phyloP scores from a whole-genome alignment of 2,113 vertebrate species.

The Ornithorhynchus anatinus region DNA sequence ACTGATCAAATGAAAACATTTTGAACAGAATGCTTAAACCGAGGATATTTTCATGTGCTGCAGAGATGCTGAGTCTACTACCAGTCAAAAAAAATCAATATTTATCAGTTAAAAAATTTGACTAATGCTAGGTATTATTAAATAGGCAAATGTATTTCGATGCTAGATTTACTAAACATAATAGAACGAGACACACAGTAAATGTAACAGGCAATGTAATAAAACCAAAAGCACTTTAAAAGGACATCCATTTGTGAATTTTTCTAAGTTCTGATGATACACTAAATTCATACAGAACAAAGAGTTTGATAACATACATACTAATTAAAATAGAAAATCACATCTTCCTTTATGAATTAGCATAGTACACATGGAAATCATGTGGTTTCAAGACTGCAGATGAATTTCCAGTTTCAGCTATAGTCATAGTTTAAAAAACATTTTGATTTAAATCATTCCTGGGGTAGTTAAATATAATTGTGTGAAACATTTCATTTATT shows the following conservation, averaged over 20 bases:
- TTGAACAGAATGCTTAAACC: constrained; percentile 37
- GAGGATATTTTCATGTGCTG: background rate
- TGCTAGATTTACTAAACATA: constrained; percentile 59
- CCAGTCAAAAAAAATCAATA: constrained; percentile 60
- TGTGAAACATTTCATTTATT: too few relatives aligned
- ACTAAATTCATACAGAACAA: constrained; percentile 56
- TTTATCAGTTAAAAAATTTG: constrained; percentile 60
- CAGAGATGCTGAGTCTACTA: constrained; percentile 29
- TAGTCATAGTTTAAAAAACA: too few relatives aligned
- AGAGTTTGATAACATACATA: constrained; percentile 46
- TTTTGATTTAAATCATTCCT: too few relatives aligned
- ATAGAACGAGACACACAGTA: constrained; percentile 42
- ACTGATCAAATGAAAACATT: constrained; percentile 24
- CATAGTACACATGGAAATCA: background rate
- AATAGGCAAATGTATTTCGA: constrained; percentile 58
- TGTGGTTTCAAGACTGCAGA: background rate
- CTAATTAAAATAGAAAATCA: constrained; percentile 35
- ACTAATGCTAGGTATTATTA: constrained; percentile 64
- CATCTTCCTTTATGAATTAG: too few relatives aligned
- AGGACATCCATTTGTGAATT: constrained; percentile 29
- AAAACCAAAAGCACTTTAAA: constrained; percentile 50
- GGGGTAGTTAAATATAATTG: too few relatives aligned
- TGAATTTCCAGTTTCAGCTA: too few relatives aligned
- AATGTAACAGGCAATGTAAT: constrained; percentile 23
- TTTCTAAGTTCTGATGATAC: constrained; percentile 21